Base-by-base conservation (phyloP, 2,888 invertebrate species). In the Sarcophaga subvicina region DNA sequence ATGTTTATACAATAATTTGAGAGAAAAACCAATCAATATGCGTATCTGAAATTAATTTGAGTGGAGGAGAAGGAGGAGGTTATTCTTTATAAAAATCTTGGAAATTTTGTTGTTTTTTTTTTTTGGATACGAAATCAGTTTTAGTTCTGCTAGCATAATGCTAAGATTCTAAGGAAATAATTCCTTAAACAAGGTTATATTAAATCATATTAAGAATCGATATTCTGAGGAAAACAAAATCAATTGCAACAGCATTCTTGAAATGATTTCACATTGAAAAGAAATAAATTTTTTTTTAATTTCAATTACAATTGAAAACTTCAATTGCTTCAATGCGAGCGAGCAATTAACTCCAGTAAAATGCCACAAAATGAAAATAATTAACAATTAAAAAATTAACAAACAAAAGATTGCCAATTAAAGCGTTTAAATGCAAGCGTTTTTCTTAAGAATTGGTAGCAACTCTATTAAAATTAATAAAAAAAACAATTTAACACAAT, bases 391-490 rank as follows among this genome's bases (percentile, higher is more conserved):
- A 66, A 62, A 76, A 80, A 62, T 22, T 64, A 63, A 25, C 49
- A 78, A 78, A 69, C 25, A 5, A 77, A 67, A 6, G 8, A 37
- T 78, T 17, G 45, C 4, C 66, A 67, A 27, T 72, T 62, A 17
- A 54, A 66, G 22, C 49, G 59, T 80, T 37, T 59, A 54, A 76
- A 72, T 62, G 22, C 47, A 80, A 25, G 64, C 66, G 17, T 22
- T 54, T 60, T 60, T 60, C 71, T 45, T 62, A 14, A 12, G 62
- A 69, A 73, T 85, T 79, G 75, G 79, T 82, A 82, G 82, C 85
- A 86, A 82, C 79, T 86, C 71, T 79, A 82, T 86, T 79, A 67
- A 75, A 76, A n/a, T 63, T 54, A 54, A 54, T 37, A 66, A 54
- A 70, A 70, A 59, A 62, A 25, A 67, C 62, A 22, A 22, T 20